Conservation (phyloP, 2,797 vertebrate species). For the Xerus rutilus region DNA sequence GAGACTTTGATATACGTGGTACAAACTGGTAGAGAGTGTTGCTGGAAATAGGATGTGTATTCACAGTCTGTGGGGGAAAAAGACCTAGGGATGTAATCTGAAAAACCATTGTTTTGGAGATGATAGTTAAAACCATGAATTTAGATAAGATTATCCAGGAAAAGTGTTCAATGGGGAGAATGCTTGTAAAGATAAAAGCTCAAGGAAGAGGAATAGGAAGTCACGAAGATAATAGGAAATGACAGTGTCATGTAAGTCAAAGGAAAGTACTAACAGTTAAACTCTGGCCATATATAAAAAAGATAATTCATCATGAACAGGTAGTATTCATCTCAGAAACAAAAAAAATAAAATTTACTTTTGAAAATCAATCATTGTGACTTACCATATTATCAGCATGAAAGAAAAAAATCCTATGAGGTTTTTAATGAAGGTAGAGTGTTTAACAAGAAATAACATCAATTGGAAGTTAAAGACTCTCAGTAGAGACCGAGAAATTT, state of each 20-base stretch:
- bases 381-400: background rate
- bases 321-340: background rate
- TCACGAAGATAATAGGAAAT: background rate
- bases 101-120: background rate
- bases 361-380: background rate
- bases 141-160: background rate
- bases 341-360: background rate
- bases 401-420: background rate
- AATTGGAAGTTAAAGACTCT: background rate
- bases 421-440: background rate
- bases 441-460: background rate
- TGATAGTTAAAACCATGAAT: background rate
- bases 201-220: background rate
- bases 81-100: background rate
- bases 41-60: background rate
- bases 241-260: background rate
- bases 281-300: background rate
- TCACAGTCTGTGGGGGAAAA: background rate
- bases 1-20: background rate
- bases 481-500: background rate
- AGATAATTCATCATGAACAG: background rate
- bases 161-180: background rate
- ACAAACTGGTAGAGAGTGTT: background rate
- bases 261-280: background rate
- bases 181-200: background rate